Percentiles rank a stretch among this genome's conserved stretches.
Conservation (phyloP, 2,797 vertebrate species). For the Protosalanx chinensis region DNA sequence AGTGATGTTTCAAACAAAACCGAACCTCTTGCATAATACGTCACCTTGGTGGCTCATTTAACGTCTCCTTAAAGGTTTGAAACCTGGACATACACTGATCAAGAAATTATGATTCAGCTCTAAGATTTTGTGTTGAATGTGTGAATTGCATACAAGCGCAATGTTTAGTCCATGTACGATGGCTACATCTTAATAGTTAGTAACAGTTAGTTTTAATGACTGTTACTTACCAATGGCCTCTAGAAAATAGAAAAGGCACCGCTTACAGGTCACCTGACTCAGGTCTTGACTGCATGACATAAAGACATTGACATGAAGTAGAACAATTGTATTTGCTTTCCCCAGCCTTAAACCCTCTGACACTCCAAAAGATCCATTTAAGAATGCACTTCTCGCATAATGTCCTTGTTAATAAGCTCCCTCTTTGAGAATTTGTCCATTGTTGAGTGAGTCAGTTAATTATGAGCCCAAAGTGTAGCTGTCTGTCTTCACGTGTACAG, state of each 20-base stretch:
- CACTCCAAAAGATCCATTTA: slow-evolving; percentile 58
- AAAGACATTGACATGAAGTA: slow-evolving; percentile 39
- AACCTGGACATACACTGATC: slow-evolving; percentile 69
- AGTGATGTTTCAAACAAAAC: slow-evolving; percentile 79
- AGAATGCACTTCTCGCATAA: slow-evolving; percentile 60
- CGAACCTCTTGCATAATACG: slow-evolving; percentile 67
- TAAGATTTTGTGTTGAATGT: slow-evolving; percentile 32
- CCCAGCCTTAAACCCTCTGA: slow-evolving; percentile 45
- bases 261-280: background rate
- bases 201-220: no score
- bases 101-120: slow-evolving; percentile 41
- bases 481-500: slow-evolving; percentile 58
- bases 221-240: no score
- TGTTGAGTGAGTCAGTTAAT: slow-evolving; percentile 72
- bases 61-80: slow-evolving; percentile 65
- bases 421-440: slow-evolving; percentile 68
- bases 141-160: background rate
- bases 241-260: background rate
- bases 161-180: no score
- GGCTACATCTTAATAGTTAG: no score
- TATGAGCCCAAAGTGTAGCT: slow-evolving; percentile 68
- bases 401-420: slow-evolving; percentile 66
- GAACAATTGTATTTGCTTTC: slow-evolving; percentile 18
- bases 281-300: no score
- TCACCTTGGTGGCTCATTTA: slow-evolving; percentile 71